Percentiles rank a stretch among this genome's conserved stretches.
phyloP scores from a whole-genome alignment of 2,113 vertebrate genomes.

The Triplophysa siluroides region DNA sequence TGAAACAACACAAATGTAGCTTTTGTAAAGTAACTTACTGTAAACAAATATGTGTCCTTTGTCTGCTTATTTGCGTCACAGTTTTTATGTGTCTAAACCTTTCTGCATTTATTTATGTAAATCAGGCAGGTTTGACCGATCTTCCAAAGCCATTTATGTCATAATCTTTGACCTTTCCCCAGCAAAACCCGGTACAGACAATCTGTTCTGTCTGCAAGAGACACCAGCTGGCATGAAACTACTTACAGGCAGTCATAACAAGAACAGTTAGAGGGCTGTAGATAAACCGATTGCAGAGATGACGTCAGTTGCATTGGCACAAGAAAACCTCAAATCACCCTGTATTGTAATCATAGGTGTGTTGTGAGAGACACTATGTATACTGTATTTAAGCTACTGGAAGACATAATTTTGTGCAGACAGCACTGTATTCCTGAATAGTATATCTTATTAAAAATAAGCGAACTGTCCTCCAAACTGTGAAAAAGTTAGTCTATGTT shows the following conservation, averaged over 20 bases:
- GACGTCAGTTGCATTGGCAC: neutral
- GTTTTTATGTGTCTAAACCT: neutral
- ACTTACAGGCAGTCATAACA: neutral
- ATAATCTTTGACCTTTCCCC: conserved; percentile 30
- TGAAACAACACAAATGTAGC: too few relatives aligned
- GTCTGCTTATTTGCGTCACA: neutral
- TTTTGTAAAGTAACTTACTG: too few relatives aligned
- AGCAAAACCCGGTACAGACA: conserved; percentile 11
- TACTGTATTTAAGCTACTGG: too few relatives aligned
- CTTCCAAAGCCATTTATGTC: conserved; percentile 42
- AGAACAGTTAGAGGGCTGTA: conserved; percentile 2
- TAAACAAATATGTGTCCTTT: too few relatives aligned
- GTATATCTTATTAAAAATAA: too few relatives aligned
- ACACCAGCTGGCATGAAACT: conserved; percentile 13
- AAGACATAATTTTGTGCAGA: too few relatives aligned
- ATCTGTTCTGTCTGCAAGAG: conserved; percentile 33
- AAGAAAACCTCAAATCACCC: neutral
- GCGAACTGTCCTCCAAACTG: too few relatives aligned
- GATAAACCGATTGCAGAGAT: neutral
- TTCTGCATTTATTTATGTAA: neutral
- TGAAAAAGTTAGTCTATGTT: too few relatives aligned
- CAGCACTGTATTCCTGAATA: too few relatives aligned
- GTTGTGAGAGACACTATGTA: too few relatives aligned
- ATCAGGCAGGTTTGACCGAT: neutral
- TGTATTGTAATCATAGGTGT: too few relatives aligned